These are phyloP conservation scores for Tetrax tetrax DNA, from an alignment of 2,113 vertebrate genomes.

Conservation along the genomic window DNA sequence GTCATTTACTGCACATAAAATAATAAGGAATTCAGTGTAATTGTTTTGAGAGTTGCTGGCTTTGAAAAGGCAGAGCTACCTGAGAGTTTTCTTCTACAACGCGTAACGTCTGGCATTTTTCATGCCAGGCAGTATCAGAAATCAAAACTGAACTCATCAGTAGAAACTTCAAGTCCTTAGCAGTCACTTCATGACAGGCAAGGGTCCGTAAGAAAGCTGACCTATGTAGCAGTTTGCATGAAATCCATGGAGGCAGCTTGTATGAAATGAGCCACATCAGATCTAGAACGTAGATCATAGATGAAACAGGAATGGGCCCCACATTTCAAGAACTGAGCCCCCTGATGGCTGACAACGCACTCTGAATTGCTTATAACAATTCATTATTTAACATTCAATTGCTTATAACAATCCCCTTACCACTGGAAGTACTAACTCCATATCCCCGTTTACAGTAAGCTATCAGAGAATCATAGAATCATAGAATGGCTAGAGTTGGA, in stretches of 20 bases:
- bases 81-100: background rate
- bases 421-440: background rate
- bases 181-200: background rate
- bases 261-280: background rate
- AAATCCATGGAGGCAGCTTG: background rate
- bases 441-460: background rate
- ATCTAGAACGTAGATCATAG: rapidly evolving
- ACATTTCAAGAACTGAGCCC: background rate
- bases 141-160: background rate
- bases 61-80: background rate
- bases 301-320: background rate
- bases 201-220: background rate
- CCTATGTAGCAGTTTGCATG: background rate
- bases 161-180: background rate
- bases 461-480: too few species aligned
- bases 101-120: background rate
- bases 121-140: background rate
- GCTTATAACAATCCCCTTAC: background rate
- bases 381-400: too few species aligned
- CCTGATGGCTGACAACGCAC: background rate
- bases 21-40: background rate
- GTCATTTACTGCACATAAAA: background rate
- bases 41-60: background rate
- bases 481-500: too few species aligned
- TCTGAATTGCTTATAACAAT: background rate